These are phyloP conservation scores for Boleophthalmus pectinirostris DNA, from an alignment of 2,113 vertebrate species.

Conservation along the genomic window DNA sequence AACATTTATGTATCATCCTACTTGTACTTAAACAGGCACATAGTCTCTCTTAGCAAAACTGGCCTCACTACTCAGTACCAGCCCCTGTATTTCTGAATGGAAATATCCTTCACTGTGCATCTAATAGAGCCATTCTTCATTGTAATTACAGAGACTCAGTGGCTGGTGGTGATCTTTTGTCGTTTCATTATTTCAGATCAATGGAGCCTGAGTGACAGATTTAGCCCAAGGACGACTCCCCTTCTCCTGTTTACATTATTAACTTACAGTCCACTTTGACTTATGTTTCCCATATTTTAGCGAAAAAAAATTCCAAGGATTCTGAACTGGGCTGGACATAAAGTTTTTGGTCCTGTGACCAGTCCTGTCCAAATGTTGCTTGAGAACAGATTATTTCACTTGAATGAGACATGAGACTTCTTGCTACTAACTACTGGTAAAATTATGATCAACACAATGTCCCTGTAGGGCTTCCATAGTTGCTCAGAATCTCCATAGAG, in stretches of 20 bases:
- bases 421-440: too few relatives aligned
- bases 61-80: neutral
- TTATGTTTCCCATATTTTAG: neutral
- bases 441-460: neutral
- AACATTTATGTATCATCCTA: too few relatives aligned
- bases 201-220: conserved; percentile 57
- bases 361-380: too few relatives aligned
- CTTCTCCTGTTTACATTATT: conserved; percentile 32
- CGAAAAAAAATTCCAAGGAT: neutral
- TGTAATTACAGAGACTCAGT: conserved; percentile 54
- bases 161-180: conserved; percentile 43
- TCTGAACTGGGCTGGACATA: neutral
- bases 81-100: neutral
- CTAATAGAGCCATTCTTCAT: conserved; percentile 60
- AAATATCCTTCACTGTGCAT: conserved; percentile 27
- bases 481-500: neutral
- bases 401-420: too few relatives aligned
- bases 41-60: neutral
- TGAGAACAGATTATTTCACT: too few relatives aligned
- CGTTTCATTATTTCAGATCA: conserved; percentile 59
- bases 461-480: neutral
- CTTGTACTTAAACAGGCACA: neutral
- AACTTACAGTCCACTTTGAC: conserved; percentile 19
- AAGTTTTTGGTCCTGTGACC: neutral
- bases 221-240: conserved; percentile 18